Conservation (phyloP, 2,113 vertebrate genomes). For the Mormoops blainvillei region DNA sequence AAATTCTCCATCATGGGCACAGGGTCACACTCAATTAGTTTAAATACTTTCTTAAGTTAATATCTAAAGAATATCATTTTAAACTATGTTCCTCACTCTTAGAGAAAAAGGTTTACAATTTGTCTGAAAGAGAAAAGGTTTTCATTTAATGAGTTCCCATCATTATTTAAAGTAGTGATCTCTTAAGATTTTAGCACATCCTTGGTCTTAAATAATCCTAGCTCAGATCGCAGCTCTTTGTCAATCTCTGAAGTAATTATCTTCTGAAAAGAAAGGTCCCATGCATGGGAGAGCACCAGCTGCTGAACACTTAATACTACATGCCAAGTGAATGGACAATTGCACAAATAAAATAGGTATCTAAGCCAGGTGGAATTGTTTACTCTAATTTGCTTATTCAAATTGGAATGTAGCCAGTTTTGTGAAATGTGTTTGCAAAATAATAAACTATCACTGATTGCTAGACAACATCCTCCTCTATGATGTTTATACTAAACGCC, state of each 20-base stretch:
- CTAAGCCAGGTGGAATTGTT: constrained; percentile 54
- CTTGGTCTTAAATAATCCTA: constrained; percentile 36
- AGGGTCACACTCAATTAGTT: not conserved
- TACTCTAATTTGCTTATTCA: constrained; percentile 44
- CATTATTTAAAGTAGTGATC: constrained; percentile 20
- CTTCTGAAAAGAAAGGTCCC: constrained; percentile 50
- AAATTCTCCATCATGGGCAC: not conserved
- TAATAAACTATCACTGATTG: constrained; percentile 3
- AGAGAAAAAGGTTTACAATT: not conserved
- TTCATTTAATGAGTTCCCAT: not conserved
- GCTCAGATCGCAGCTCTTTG: constrained; percentile 22
- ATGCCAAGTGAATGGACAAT: constrained; percentile 46
- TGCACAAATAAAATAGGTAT: constrained; percentile 57
- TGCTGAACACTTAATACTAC: constrained; percentile 42
- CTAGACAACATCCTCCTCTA: not conserved
- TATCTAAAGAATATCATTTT: constrained; percentile 17
- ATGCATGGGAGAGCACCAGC: constrained; percentile 47
- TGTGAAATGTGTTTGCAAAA: constrained; percentile 34
- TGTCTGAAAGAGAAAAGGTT: constrained; percentile 16
- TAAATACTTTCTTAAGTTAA: not conserved
- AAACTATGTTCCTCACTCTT: not conserved
- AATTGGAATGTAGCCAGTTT: constrained; percentile 30
- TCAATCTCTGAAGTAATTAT: constrained; percentile 52
- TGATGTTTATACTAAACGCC: not conserved
- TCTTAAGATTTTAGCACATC: not conserved